Conservation (phyloP, 2,797 vertebrate species). For the Chiroxiphia lanceolata region DNA sequence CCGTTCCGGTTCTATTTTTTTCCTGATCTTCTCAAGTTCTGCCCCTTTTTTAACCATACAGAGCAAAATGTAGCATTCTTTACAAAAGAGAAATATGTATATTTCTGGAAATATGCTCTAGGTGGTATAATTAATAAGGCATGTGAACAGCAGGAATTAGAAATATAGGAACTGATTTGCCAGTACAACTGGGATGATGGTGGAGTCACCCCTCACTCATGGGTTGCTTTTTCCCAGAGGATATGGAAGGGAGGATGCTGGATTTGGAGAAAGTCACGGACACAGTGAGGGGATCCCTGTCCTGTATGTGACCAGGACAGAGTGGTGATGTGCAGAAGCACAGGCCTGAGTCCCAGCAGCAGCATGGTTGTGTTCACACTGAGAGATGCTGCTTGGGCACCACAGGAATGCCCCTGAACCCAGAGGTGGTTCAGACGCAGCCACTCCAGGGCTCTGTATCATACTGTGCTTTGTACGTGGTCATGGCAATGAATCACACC, state of each 20-base stretch:
- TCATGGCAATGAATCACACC: neutral
- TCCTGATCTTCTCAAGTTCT: neutral
- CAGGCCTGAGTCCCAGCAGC: neutral
- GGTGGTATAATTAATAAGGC: neutral
- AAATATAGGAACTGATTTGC: neutral
- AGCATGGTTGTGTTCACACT: accelerated
- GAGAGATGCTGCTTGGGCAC: neutral
- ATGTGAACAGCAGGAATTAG: neutral
- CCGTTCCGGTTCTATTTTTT: neutral
- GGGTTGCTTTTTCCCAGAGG: neutral
- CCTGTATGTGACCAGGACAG: neutral
- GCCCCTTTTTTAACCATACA: neutral
- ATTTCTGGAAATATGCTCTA: neutral
- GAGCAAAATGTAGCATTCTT: neutral
- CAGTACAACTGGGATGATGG: neutral
- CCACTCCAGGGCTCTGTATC: neutral
- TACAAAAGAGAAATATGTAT: neutral
- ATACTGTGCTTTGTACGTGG: accelerated
- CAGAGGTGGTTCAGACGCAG: neutral
- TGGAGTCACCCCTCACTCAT: neutral
- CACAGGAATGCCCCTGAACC: accelerated
- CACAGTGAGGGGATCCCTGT: accelerated
- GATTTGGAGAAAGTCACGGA: neutral
- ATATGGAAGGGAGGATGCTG: neutral
- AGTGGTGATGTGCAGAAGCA: neutral